Evolutionary conservation across 2,797 vertebrate species (phyloP).

Genomic region (Molossus molossus): DNA sequence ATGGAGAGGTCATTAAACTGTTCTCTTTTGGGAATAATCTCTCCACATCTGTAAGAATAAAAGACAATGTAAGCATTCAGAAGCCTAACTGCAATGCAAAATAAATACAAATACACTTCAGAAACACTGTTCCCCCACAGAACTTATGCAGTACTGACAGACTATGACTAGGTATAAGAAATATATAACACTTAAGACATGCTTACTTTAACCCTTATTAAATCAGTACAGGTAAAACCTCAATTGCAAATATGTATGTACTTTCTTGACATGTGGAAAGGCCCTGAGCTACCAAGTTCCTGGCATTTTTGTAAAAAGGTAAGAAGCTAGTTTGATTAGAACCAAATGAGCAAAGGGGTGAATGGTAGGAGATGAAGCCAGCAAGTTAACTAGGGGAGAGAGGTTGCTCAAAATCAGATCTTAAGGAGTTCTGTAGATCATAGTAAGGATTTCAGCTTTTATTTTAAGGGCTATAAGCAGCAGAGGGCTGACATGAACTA

Average conservation of each 20-base stretch:
- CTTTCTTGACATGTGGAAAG: slow-evolving; percentile 31
- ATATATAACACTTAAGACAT: background rate
- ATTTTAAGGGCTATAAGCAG: background rate
- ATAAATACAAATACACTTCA: slow-evolving; percentile 62
- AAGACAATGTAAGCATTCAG: slow-evolving; percentile 9
- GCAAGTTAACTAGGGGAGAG: background rate
- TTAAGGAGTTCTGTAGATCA: background rate
- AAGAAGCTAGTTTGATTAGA: background rate
- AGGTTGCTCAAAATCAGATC: background rate
- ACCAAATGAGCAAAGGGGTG: background rate
- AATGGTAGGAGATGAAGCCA: background rate
- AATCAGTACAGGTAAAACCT: slow-evolving; percentile 51
- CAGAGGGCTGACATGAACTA: background rate
- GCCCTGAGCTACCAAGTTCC: background rate
- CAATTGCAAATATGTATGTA: slow-evolving; percentile 37
- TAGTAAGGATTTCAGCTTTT: background rate
- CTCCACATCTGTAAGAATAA: slow-evolving; percentile 93
- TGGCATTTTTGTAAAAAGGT: background rate
- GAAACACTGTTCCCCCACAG: background rate
- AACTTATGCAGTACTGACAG: background rate
- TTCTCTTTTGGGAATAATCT: slow-evolving; percentile 96
- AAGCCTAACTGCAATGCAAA: slow-evolving; percentile 60
- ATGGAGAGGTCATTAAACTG: slow-evolving; percentile 99
- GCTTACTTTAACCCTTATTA: slow-evolving; percentile 20
- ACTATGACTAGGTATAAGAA: slow-evolving; percentile 2